Conservation (phyloP, 1,140 invertebrate genomes). For the Heliothis subflexa region DNA sequence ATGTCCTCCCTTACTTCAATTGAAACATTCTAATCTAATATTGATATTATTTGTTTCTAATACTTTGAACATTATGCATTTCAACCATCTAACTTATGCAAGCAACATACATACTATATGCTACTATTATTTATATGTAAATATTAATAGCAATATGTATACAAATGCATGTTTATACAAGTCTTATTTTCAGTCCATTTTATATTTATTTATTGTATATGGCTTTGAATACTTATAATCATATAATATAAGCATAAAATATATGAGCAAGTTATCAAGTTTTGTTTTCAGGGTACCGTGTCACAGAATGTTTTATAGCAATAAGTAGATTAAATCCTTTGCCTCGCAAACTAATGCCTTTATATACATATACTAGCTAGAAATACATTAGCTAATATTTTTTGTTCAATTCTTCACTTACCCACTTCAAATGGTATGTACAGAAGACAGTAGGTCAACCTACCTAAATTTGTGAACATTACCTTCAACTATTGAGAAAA, state of each 20-base stretch:
- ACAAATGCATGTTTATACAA: slow-evolving; percentile 42
- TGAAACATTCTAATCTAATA: not conserved
- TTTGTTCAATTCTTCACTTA: no score
- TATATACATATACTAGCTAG: no score
- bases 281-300: not conserved
- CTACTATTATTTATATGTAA: not conserved
- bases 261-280: not conserved
- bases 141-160: slow-evolving; percentile 11
- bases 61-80: slow-evolving; percentile 27
- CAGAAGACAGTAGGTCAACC: no score
- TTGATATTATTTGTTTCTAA: not conserved
- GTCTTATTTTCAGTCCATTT: slow-evolving; percentile 40
- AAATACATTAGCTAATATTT: no score
- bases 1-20: not conserved
- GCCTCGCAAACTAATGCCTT: no score
- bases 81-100: not conserved
- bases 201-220: slow-evolving; percentile 18
- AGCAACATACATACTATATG: not conserved
- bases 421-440: no score
- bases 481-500: no score
- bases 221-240: slow-evolving; percentile 14
- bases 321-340: no score
- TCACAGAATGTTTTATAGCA: no score
- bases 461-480: no score
- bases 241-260: not conserved